Base-by-base conservation (phyloP, 2,797 vertebrate genomes). In the Bradypodion pumilum region DNA sequence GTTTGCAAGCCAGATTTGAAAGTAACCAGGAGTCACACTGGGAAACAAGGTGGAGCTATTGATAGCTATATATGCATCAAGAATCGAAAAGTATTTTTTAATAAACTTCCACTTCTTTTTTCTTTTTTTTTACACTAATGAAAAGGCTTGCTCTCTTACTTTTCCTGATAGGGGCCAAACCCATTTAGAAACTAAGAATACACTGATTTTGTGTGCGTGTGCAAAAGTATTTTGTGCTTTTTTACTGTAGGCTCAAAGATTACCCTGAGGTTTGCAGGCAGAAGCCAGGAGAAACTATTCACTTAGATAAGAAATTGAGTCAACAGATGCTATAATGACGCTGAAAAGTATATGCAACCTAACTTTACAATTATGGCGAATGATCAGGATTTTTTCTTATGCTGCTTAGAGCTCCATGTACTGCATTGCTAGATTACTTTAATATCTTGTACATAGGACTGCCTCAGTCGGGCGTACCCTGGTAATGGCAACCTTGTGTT, bases 61-160 rank as follows among this genome's bases (percentile, higher is more conserved):
- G 21, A n/a, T 70, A 70, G 35, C 29, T 78, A 37, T 42, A 23
- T 35, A 73, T 74, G 63, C 74, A 32, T 27, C 32, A 78, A 52
- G 59, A 16, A 73, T 49, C 52, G 63, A 46, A 78, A 10, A 25
- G 13, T 72, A 78, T 84, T 81, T 78, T n/a, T 78, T 49, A 49
- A 73, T 78, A 63, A 72, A 84, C n/a, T 68, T 63, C 52, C 12
- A 13, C 9, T 15, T n/a, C 8, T 10, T 78, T n/a, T n/a, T n/a
- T n/a, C 78, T 46, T 56, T n/a, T n/a, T 78, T 46, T 56, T 35
- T 4, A 65, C 65, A 23, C 78, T 40, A 56, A 35, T 72, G 59
- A 78, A 44, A 5, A 10, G 37, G 42, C 32, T 78, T 56, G 13
- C 27, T 60, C 16, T 62, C 23, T 72, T 66, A 42, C 25, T n/a